Evolutionary conservation across 1,140 invertebrate species (phyloP).

Genomic region (Gerris buenoi): DNA sequence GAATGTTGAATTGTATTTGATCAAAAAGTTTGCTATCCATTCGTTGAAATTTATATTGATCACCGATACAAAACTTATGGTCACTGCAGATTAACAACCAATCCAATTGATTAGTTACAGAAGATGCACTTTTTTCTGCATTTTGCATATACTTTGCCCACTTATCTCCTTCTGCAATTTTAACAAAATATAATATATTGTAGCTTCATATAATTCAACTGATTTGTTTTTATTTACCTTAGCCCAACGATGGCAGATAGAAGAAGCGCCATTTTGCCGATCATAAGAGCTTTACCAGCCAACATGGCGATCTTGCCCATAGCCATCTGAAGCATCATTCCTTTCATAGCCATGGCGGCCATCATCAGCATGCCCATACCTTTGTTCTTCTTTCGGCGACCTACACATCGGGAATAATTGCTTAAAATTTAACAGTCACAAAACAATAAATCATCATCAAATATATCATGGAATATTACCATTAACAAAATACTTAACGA

Average conservation of each 20-base stretch:
- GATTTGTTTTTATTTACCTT: constrained; percentile 1
- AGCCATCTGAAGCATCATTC: constrained; percentile 45
- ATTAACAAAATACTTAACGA: too few species aligned
- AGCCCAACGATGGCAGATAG: constrained; percentile 37
- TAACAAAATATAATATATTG: not conserved
- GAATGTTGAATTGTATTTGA: too few species aligned
- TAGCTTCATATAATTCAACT: not conserved
- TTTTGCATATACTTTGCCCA: not conserved
- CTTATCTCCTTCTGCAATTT: not conserved
- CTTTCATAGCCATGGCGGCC: constrained; percentile 17
- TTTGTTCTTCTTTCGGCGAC: constrained; percentile 15
- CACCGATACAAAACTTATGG: too few species aligned
- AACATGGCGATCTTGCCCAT: constrained; percentile 49
- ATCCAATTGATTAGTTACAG: too few species aligned
- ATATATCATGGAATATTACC: too few species aligned
- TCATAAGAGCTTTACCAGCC: constrained; percentile 46
- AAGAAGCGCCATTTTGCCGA: constrained; percentile 48
- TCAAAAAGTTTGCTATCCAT: too few species aligned
- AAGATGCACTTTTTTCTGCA: not conserved
- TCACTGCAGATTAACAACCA: too few species aligned
- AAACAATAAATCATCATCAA: too few species aligned
- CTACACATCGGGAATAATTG: too few species aligned
- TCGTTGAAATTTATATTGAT: too few species aligned
- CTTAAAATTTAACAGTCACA: too few species aligned
- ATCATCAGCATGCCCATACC: constrained; percentile 15